Percentiles rank a stretch among this genome's conserved stretches.
Evolutionary conservation across 2,113 vertebrate species (phyloP).

Genomic region (Microtus richardsoni): DNA sequence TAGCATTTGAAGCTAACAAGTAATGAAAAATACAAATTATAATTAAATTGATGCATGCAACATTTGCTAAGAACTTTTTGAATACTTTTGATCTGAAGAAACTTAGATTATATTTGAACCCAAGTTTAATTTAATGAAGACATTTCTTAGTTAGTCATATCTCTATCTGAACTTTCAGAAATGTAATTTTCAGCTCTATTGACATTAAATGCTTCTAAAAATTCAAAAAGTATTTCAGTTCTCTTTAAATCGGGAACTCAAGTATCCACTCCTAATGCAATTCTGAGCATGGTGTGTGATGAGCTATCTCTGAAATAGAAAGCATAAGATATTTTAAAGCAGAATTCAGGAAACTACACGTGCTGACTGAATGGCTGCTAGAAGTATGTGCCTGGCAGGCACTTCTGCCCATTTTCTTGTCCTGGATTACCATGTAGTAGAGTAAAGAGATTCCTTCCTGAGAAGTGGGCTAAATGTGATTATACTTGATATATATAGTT

Average conservation of each 20-base stretch:
- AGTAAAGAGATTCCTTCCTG: neutral
- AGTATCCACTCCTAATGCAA: neutral
- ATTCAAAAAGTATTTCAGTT: neutral
- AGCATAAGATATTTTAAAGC: slow-evolving; percentile 28
- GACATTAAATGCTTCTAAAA: slow-evolving; percentile 4
- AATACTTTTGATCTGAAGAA: neutral
- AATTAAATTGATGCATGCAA: neutral
- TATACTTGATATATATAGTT: neutral
- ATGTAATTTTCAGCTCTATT: slow-evolving; percentile 45
- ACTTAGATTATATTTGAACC: neutral
- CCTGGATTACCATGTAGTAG: neutral
- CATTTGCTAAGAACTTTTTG: neutral
- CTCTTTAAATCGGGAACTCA: neutral
- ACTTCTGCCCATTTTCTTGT: neutral
- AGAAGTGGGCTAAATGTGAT: neutral
- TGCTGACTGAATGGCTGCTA: slow-evolving; percentile 36
- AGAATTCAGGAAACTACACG: neutral
- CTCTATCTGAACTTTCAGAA: neutral
- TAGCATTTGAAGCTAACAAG: neutral
- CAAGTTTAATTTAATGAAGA: slow-evolving; percentile 38
- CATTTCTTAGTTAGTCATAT: slow-evolving; percentile 34
- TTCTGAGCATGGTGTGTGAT: neutral
- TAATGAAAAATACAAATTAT: neutral
- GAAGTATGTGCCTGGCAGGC: neutral
- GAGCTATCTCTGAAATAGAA: slow-evolving; percentile 6